A percentile compares a stretch with the other conserved stretches of the same genome.
Evolutionary conservation across 2,888 invertebrate genomes (phyloP).

Genomic region (Rhamnusium bicolor): DNA sequence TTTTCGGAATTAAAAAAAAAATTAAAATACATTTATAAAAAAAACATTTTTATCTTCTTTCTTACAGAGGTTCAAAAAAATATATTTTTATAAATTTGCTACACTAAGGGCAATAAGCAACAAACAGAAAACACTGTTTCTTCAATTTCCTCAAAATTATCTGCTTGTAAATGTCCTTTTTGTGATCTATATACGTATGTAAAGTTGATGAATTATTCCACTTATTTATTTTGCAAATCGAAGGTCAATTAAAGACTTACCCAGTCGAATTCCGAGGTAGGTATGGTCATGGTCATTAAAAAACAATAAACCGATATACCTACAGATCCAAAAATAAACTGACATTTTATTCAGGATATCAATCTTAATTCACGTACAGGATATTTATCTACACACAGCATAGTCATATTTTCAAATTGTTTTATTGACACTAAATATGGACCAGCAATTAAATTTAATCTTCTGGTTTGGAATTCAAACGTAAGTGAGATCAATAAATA

Average conservation of each 20-base stretch:
- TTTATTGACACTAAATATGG: neutral
- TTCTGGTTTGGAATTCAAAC: neutral
- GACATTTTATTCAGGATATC: slow-evolving; percentile 18
- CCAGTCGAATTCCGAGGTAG: slow-evolving; percentile 23
- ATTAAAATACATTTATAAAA: no score
- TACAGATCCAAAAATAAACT: slow-evolving; percentile 17
- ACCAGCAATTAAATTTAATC: neutral
- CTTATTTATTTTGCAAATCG: slow-evolving; percentile 10
- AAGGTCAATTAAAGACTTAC: slow-evolving; percentile 11
- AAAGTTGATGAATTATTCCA: slow-evolving; percentile 3
- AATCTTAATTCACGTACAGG: neutral
- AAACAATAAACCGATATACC: slow-evolving; percentile 6
- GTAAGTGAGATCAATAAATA: no score
- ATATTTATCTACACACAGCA: neutral
- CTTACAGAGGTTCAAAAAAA: no score
- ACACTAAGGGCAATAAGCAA: no score
- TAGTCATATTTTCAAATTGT: neutral
- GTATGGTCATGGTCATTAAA: slow-evolving; percentile 13
- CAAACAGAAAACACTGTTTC: no score
- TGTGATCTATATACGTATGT: neutral
- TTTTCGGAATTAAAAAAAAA: no score
- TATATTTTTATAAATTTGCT: no score
- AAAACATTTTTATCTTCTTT: no score
- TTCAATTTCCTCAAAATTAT: neutral
- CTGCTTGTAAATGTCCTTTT: slow-evolving; percentile 9